Evolutionary conservation across 2,113 vertebrate genomes (phyloP).

Genomic region (Grammomys dolichurus): DNA sequence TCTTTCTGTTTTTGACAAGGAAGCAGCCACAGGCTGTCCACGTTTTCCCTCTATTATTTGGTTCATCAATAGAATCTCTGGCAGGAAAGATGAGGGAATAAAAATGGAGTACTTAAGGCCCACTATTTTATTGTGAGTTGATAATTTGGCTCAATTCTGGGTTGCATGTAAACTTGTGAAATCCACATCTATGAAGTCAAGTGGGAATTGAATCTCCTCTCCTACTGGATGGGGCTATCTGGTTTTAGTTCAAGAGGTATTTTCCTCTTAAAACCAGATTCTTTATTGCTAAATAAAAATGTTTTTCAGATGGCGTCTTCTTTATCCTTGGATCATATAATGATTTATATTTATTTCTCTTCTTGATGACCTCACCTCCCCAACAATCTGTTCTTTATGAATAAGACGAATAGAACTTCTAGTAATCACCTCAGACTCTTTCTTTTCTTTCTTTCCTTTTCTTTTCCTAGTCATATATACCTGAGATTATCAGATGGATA

Average conservation of each 20-base stretch:
- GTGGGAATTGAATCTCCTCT: conserved; percentile 60
- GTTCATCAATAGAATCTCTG: conserved; percentile 77
- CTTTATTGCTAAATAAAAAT: conserved; percentile 68
- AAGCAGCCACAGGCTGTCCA: conserved; percentile 63
- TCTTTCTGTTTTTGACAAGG: conserved; percentile 63
- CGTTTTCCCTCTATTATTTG: conserved; percentile 69
- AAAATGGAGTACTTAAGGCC: conserved; percentile 68
- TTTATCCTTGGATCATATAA: conserved; percentile 27
- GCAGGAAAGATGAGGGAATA: conserved; percentile 67
- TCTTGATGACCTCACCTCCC: neutral
- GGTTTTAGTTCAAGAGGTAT: conserved; percentile 62
- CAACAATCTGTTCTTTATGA: neutral
- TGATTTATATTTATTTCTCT: conserved; percentile 1
- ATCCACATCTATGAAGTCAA: conserved; percentile 74
- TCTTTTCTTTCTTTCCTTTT: neutral
- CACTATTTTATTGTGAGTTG: conserved; percentile 73
- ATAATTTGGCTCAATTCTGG: conserved; percentile 72
- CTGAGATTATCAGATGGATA: neutral
- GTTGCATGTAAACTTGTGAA: conserved; percentile 73
- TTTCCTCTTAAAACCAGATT: conserved; percentile 56
- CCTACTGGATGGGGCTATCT: conserved; percentile 59
- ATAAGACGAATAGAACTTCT: neutral
- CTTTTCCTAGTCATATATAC: neutral
- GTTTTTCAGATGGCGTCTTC: conserved; percentile 42
- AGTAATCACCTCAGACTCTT: neutral